phyloP scores from a whole-genome alignment of 2,113 vertebrate species.

The Chrysochloris asiatica region DNA sequence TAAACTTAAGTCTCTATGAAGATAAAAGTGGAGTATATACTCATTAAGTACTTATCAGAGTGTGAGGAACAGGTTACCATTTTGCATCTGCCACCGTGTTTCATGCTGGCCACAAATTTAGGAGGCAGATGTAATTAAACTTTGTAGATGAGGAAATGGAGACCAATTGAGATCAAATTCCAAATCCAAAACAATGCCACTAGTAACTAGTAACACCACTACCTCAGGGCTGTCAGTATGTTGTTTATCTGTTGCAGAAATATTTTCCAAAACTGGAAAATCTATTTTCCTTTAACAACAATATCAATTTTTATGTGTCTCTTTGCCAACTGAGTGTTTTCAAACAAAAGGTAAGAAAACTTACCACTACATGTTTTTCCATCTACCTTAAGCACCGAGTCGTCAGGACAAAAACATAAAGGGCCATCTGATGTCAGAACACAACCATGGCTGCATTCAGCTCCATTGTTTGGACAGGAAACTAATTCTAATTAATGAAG shows the following conservation, averaged over 20 bases:
- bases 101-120: not conserved
- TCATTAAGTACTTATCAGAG: not conserved
- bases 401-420: conserved; percentile 91
- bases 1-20: not conserved
- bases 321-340: not conserved
- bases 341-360: conserved; percentile 43
- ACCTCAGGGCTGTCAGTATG: not conserved
- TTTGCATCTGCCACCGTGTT: not conserved
- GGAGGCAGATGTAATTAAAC: not conserved
- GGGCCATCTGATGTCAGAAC: conserved; percentile 86
- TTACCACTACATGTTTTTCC: conserved; percentile 91
- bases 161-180: not conserved
- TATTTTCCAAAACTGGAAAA: conserved; percentile 3
- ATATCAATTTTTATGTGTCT: not conserved
- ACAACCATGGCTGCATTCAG: conserved; percentile 89
- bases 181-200: not conserved
- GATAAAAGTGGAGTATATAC: not conserved
- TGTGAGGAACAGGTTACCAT: not conserved
- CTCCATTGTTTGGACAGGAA: conserved; percentile 85
- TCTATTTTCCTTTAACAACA: not conserved
- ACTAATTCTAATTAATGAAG: conserved; percentile 85
- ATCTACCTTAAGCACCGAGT: conserved; percentile 88
- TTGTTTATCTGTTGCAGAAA: not conserved
- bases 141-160: not conserved
- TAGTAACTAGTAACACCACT: not conserved